Base-by-base conservation (phyloP, 1,140 invertebrate genomes). In the Campoletis sonorensis region DNA sequence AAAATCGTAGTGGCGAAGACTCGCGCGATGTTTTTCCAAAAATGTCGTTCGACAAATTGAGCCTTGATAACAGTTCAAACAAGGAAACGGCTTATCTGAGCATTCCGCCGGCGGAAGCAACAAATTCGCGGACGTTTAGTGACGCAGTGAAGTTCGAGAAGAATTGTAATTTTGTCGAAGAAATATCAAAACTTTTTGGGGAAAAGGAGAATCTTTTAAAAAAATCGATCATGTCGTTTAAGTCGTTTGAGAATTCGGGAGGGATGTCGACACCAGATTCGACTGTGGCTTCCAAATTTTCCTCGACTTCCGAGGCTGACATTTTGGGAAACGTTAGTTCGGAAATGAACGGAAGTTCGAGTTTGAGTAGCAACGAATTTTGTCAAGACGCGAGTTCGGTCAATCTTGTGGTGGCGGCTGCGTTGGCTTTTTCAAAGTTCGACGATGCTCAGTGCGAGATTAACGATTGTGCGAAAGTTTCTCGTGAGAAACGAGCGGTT, bases 321-420 rank as follows among this genome's bases (percentile, higher is more conserved):
- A 72, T 61, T 49, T 79, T 51, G 75, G 45, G 64, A 80, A 58
- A 23, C n/a, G 54, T 33, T 26, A 72, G 76, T 73, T 70, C 58
- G n/a, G 81, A 45, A 71, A 71, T 58, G 40, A 82, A 81, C 82
- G 58, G 45, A 67, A 67, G 51, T 78, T 67, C 61, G 76, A 67
- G 58, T 67, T 26, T 67, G 7, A 7, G 37, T 18, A 67, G 76
- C 21, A 21, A 67, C 26, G 61, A 64, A 26, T 78, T 27, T 49
- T 10, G 13, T 67, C 76, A 49, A 4, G 76, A 78, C 54, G 76
- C 45, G 10, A 78, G 76, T 45, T 67, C 76, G n/a, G 61, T 78
- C 37, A 51, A 78, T 78, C 49, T 78, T 7, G 76, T 78, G 13
- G 76, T 67, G 11, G 40, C 76, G 0, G 37, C 76, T 21, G 76